Percentiles rank a stretch among this genome's conserved stretches.
Evolutionary conservation across 2,797 vertebrate species (phyloP).

Genomic region (Podarcis siculus): DNA sequence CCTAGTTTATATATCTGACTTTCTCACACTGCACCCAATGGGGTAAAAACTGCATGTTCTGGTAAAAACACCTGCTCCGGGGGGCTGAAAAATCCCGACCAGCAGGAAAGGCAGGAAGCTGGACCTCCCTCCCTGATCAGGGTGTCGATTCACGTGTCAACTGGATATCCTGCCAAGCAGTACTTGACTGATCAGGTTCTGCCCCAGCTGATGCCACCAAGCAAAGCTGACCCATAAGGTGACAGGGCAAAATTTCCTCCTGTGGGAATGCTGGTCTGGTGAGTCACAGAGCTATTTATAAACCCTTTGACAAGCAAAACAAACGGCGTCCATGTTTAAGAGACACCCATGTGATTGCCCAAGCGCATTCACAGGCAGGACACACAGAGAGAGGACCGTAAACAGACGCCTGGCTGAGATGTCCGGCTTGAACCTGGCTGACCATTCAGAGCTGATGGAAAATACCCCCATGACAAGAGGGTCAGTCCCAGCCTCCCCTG

Average conservation of each 20-base stretch:
- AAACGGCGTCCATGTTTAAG: background rate
- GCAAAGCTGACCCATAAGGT: background rate
- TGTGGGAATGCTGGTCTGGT: background rate
- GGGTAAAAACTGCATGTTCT: background rate
- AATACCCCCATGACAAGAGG: background rate
- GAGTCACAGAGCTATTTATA: slow-evolving; percentile 37
- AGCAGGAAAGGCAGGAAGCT: too few relatives aligned
- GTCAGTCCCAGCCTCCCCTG: too few relatives aligned
- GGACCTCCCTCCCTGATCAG: too few relatives aligned
- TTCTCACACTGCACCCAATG: background rate
- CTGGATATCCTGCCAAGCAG: background rate
- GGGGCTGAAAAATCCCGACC: background rate
- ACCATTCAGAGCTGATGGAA: background rate
- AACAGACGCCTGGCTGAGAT: background rate
- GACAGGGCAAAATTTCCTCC: fast-evolving
- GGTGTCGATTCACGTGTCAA: background rate
- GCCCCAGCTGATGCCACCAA: background rate
- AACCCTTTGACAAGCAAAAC: slow-evolving; percentile 50
- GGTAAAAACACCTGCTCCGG: background rate
- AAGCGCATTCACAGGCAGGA: background rate
- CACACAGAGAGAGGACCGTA: background rate
- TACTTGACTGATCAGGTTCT: background rate
- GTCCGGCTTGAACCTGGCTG: background rate
- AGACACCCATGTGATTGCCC: slow-evolving; percentile 11
- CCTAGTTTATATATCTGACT: too few relatives aligned